Percentiles rank a stretch among this genome's conserved stretches.
phyloP scores from a whole-genome alignment of 2,113 vertebrate species.

The Sciurus niger region DNA sequence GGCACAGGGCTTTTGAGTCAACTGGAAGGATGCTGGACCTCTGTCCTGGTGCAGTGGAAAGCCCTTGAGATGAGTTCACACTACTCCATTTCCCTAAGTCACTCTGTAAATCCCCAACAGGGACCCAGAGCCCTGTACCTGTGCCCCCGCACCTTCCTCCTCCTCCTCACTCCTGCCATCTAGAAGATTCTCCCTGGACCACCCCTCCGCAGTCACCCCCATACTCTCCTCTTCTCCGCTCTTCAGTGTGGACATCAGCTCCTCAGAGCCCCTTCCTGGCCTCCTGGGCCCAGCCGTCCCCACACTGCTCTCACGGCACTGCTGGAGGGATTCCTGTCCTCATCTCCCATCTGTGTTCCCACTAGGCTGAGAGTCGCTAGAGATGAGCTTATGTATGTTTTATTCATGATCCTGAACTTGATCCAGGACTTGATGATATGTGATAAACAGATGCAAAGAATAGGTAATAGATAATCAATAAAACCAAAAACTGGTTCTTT shows the following conservation, averaged over 20 bases:
- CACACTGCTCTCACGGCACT: neutral
- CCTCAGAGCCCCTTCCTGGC: neutral
- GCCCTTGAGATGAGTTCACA: neutral
- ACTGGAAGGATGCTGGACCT: neutral
- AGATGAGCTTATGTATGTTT: neutral
- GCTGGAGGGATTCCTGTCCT: neutral
- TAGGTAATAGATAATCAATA: neutral
- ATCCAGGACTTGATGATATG: neutral
- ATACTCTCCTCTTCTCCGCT: neutral
- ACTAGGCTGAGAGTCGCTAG: neutral
- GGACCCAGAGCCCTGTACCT: neutral
- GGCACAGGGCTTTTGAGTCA: no score
- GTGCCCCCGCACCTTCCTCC: neutral
- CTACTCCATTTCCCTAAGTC: neutral
- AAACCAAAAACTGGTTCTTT: neutral
- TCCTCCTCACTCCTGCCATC: neutral
- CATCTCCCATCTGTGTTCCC: no score
- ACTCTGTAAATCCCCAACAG: neutral
- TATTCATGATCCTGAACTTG: neutral
- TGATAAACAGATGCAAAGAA: neutral
- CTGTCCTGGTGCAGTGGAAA: rapidly evolving
- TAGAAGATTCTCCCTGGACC: neutral
- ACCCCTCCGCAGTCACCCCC: rapidly evolving
- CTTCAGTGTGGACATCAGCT: neutral
- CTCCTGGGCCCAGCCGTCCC: neutral